Conservation (phyloP, 2,113 vertebrate genomes). For the Coreoperca whiteheadi region DNA sequence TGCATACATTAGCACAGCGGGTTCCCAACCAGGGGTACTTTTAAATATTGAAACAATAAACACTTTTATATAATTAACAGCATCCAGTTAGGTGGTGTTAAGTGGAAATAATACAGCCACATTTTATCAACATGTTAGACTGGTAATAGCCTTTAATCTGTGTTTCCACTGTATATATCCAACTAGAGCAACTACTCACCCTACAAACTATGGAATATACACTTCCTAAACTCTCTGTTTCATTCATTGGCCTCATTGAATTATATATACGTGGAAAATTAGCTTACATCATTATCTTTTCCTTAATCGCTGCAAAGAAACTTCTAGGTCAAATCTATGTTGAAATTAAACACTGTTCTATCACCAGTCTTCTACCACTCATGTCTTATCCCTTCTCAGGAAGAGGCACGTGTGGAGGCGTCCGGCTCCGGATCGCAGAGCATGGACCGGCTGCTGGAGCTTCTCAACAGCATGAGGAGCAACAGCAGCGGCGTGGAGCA, state of each 20-base stretch:
- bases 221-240: no score
- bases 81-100: background rate
- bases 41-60: background rate
- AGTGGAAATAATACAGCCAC: background rate
- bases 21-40: background rate
- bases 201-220: background rate
- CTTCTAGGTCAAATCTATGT: background rate
- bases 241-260: background rate
- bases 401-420: constrained; percentile 86
- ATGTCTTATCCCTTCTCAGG: constrained; percentile 80
- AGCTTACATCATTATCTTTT: background rate
- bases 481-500: constrained; percentile 94
- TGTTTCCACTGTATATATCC: background rate
- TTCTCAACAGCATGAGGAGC: constrained; percentile 97
- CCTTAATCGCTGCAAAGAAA: background rate
- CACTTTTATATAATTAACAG: background rate
- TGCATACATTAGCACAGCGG: background rate
- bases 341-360: background rate
- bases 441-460: constrained; percentile 95
- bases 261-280: background rate
- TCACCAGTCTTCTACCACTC: background rate
- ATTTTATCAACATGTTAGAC: no score
- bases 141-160: no score
- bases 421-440: constrained; percentile 83
- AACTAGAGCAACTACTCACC: background rate